Evolutionary conservation across 2,888 invertebrate genomes (phyloP), one percentile per base, ranked within the genome.

Genomic region (Pristionchus exspectatus): DNA sequence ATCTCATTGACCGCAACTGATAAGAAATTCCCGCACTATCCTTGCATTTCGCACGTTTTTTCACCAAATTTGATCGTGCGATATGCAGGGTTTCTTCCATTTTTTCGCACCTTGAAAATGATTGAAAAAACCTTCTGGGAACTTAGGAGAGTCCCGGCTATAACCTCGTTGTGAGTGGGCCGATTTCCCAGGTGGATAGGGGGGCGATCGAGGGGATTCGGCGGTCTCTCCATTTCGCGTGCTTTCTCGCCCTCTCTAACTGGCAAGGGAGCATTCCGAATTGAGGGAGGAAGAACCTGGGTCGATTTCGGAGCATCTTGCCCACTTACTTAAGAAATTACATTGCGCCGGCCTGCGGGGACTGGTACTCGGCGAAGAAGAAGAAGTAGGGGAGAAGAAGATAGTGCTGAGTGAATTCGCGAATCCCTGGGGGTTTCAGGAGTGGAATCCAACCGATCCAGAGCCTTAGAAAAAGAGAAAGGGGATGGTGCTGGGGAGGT

Each of bases 311-410:
- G 69, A 3, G 14, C 50, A 14, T 16, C 30, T 85, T 56, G 33
- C 30, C 87, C 87, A 87, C 56, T 87, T 69, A 87, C 87, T 87
- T 87, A 87, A 87, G 87, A 69, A 87, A 87, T 69, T 66, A 69
- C 87, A 87, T 87, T 87, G 56, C 69, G 38, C 24, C 50, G 44
- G 50, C 44, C 44, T 2, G 21, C 24, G 18, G 50, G 50, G 50
- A 5, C n/a, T 54, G 81, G 81, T 81, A 81, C 50, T 3, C 44
- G 44, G 44, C 3, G 44, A 50, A 50, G 72, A 72, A 72, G 24
- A 5, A 24, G 72, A 12, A n/a, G n/a, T n/a, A n/a, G 38, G 38
- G 38, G 38, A 5, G 38, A 5, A 5, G 38, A 33, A 38, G 77
- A 44, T 50, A 81, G 81, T 44, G 81, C 54, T 81, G 81, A 81